Conservation (phyloP, 2,888 invertebrate species). For the Molanna angustata region DNA sequence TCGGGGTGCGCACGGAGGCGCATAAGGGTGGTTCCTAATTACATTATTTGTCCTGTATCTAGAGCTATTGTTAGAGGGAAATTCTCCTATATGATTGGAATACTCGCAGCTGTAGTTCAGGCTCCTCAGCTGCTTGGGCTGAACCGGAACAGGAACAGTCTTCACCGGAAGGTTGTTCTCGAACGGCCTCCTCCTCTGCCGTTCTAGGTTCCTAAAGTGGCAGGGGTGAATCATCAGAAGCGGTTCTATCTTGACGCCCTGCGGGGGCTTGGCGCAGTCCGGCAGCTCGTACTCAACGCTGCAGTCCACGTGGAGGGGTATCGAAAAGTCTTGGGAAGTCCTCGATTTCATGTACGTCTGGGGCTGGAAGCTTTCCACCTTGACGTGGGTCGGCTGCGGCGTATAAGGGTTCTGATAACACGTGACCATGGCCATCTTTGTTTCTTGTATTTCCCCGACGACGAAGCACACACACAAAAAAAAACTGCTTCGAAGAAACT, state of each 20-base stretch:
- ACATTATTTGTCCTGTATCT: constrained; percentile 11
- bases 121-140: constrained; percentile 8
- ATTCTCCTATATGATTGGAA: constrained; percentile 10
- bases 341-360: constrained; percentile 19
- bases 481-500: no score
- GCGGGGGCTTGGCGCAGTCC: constrained; percentile 70
- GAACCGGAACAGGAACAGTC: neutral
- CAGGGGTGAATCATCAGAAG: constrained; percentile 74
- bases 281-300: constrained; percentile 75
- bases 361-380: constrained; percentile 19
- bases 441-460: no score
- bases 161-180: constrained; percentile 62
- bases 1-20: constrained; percentile 18
- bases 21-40: constrained; percentile 23
- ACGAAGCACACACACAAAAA: no score
- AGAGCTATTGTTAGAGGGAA: constrained; percentile 5
- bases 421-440: constrained; percentile 24
- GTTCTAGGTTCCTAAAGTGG: constrained; percentile 69
- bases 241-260: constrained; percentile 64
- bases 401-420: constrained; percentile 21
- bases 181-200: constrained; percentile 65
- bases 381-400: constrained; percentile 13
- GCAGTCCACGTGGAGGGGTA: constrained; percentile 72
- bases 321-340: constrained; percentile 54
- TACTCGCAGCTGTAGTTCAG: constrained; percentile 22